Conservation (phyloP, 1,140 invertebrate species). For the Meloidogyne floridensis region DNA sequence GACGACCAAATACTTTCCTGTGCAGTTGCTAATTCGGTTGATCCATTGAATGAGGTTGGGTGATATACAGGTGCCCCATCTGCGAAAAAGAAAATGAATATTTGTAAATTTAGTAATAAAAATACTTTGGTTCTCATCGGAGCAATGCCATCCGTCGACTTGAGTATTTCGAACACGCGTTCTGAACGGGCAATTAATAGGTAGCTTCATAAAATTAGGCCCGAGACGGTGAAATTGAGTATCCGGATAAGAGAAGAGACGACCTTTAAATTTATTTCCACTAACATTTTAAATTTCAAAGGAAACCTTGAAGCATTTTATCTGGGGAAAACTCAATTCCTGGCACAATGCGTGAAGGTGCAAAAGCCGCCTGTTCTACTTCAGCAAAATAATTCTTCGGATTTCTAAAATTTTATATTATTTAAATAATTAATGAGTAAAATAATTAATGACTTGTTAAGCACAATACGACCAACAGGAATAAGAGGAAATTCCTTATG, state of each 20-base stretch:
- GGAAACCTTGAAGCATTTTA: conserved; percentile 80
- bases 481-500: conserved; percentile 85
- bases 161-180: conserved; percentile 76
- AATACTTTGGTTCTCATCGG: conserved; percentile 65
- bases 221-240: conserved; percentile 91
- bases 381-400: conserved; percentile 77
- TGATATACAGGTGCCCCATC: conserved; percentile 86
- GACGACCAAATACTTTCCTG: conserved; percentile 58
- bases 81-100: background rate
- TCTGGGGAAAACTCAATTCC: conserved; percentile 87
- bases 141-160: conserved; percentile 79
- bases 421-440: too few species aligned
- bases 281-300: background rate
- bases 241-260: conserved; percentile 86
- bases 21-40: conserved; percentile 67
- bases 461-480: conserved; percentile 83
- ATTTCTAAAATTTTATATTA: conserved; percentile 70
- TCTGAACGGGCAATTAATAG: conserved; percentile 88
- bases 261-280: conserved; percentile 40
- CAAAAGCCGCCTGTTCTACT: conserved; percentile 90
- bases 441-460: conserved; percentile 74
- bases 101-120: background rate
- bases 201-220: conserved; percentile 85
- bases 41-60: conserved; percentile 90
- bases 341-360: conserved; percentile 85